Evolutionary conservation across 2,888 invertebrate species (phyloP).

Genomic region (Drosophila meridiana): DNA sequence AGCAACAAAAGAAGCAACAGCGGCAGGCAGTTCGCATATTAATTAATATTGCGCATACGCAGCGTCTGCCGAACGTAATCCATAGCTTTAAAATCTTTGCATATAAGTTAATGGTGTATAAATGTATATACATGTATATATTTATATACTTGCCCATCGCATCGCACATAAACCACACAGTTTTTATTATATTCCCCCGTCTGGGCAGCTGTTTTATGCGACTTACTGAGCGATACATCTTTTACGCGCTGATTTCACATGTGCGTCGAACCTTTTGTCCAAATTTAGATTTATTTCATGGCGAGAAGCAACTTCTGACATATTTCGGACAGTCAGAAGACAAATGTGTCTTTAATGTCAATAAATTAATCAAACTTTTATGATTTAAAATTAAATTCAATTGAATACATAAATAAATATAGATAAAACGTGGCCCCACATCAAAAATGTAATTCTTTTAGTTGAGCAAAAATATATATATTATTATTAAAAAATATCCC

Average conservation of each 20-base stretch:
- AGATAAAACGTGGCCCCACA: background rate
- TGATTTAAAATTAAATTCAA: slow-evolving; percentile 23
- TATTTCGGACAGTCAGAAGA: slow-evolving; percentile 62
- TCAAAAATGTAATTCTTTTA: background rate
- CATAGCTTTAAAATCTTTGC: slow-evolving; percentile 31
- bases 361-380: slow-evolving; percentile 52
- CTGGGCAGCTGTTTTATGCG: slow-evolving; percentile 55
- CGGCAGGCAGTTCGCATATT: slow-evolving; percentile 47
- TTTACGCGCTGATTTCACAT: slow-evolving; percentile 66
- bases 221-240: slow-evolving; percentile 67
- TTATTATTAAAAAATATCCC: background rate
- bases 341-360: slow-evolving; percentile 64
- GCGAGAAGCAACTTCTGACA: slow-evolving; percentile 66
- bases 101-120: slow-evolving; percentile 10
- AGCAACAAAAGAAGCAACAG: slow-evolving; percentile 7
- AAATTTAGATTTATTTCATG: slow-evolving; percentile 73
- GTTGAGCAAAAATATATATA: background rate
- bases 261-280: slow-evolving; percentile 56
- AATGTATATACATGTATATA: background rate
- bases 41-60: slow-evolving; percentile 66
- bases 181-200: slow-evolving; percentile 24
- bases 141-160: background rate
- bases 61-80: slow-evolving; percentile 25
- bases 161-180: slow-evolving; percentile 13
- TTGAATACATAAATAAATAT: background rate